Conservation (phyloP, 1,140 invertebrate species). For the Chironomus tepperi region DNA sequence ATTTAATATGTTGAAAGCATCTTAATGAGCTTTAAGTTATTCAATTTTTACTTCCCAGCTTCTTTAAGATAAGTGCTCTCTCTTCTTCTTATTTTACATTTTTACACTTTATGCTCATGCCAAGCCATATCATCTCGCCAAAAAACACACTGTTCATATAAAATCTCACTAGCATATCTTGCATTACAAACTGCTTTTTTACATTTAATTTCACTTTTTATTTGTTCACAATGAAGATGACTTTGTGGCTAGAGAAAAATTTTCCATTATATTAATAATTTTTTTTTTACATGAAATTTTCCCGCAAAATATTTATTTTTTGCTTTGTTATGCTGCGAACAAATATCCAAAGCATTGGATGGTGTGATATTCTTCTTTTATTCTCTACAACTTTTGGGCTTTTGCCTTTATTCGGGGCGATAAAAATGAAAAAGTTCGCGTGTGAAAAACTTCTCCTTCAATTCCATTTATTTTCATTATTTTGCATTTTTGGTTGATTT, state of each 20-base stretch:
- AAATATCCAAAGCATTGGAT: neutral
- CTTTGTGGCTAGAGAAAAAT: neutral
- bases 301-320: neutral
- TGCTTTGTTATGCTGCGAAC: neutral
- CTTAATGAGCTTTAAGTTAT: neutral
- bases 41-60: neutral
- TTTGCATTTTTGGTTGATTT: neutral
- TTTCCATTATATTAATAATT: neutral
- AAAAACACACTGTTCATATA: neutral
- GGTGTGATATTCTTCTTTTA: neutral
- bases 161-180: neutral
- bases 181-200: neutral
- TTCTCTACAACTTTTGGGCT: neutral
- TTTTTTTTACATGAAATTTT: neutral
- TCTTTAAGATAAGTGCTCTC: neutral
- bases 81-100: neutral
- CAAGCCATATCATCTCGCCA: neutral
- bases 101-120: neutral
- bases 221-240: constrained; percentile 3
- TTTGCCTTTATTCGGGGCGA: neutral
- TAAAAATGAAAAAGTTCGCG: neutral
- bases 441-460: constrained; percentile 16
- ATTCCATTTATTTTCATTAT: constrained; percentile 12
- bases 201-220: constrained; percentile 9
- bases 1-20: constrained; percentile 2